phyloP scores from a whole-genome alignment of 1,140 invertebrate species.

The Saxidomus purpurata region DNA sequence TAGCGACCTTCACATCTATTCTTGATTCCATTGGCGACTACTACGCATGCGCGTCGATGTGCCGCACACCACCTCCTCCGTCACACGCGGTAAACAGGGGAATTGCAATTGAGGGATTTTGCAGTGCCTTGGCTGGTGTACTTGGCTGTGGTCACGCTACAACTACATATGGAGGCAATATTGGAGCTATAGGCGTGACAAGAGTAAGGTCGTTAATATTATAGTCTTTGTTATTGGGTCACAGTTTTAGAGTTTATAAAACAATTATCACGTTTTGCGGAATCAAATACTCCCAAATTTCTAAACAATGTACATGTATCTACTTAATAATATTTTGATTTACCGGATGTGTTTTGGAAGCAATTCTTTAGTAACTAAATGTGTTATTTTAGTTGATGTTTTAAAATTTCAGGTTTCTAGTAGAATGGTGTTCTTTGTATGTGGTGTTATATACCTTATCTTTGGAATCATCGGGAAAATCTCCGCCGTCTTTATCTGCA shows the following conservation, averaged over 20 bases:
- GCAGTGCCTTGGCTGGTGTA: conserved; percentile 92
- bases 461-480: conserved; percentile 91
- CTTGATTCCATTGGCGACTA: conserved; percentile 83
- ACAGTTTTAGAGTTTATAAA: neutral
- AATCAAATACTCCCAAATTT: neutral
- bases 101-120: conserved; percentile 93
- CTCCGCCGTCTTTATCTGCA: conserved; percentile 94
- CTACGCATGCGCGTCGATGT: conserved; percentile 69
- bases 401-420: conserved; percentile 93
- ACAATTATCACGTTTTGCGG: neutral
- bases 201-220: too few relatives aligned
- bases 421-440: conserved; percentile 93
- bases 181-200: conserved; percentile 78
- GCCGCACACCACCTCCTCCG: conserved; percentile 72
- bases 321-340: neutral
- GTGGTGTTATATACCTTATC: conserved; percentile 92
- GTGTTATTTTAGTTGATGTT: too few relatives aligned
- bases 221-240: neutral
- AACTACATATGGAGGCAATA: conserved; percentile 90
- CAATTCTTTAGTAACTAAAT: too few relatives aligned
- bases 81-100: conserved; percentile 75
- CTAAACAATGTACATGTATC: neutral
- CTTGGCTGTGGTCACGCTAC: conserved; percentile 94
- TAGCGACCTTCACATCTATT: conserved; percentile 75
- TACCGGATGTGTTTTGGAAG: too few relatives aligned